These are phyloP conservation scores for Muscicapa striata DNA, from an alignment of 2,797 vertebrate species.

Conservation along the genomic window DNA sequence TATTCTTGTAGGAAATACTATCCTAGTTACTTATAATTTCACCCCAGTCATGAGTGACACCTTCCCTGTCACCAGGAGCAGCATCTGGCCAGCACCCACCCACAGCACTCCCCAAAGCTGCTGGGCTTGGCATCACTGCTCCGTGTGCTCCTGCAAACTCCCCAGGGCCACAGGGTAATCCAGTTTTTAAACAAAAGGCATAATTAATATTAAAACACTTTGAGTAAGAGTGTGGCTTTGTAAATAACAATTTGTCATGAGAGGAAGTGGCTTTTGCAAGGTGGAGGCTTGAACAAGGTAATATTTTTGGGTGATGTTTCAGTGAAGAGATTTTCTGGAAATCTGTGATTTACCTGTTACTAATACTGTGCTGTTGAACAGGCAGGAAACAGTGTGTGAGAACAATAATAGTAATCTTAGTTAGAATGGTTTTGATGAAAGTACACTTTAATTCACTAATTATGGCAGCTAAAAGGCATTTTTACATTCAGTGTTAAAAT, in stretches of 20 bases:
- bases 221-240: conserved; percentile 5
- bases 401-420: conserved; percentile 69
- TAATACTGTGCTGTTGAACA: not conserved
- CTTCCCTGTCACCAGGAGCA: not conserved
- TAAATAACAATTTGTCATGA: conserved; percentile 28
- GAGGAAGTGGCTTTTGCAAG: not conserved
- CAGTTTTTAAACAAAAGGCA: conserved; percentile 16
- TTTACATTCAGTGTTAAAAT: conserved; percentile 76
- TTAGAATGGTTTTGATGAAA: conserved; percentile 76
- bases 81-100: not conserved
- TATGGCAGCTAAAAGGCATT: conserved; percentile 77
- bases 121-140: not conserved
- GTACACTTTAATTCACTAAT: conserved; percentile 80
- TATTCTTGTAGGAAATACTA: not conserved
- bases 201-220: conserved; percentile 48
- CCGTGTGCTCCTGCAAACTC: not conserved
- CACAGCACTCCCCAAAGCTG: accelerated
- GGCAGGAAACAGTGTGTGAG: not conserved
- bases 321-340: conserved; percentile 27
- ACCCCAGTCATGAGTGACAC: not conserved
- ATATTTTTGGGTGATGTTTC: conserved; percentile 38
- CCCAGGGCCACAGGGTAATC: not conserved
- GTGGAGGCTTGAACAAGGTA: not conserved
- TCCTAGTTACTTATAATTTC: not conserved
- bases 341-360: conserved; percentile 57